Evolutionary conservation across 2,797 vertebrate genomes (phyloP), one percentile per base, ranked within the genome.

Genomic region (Diceros bicornis): DNA sequence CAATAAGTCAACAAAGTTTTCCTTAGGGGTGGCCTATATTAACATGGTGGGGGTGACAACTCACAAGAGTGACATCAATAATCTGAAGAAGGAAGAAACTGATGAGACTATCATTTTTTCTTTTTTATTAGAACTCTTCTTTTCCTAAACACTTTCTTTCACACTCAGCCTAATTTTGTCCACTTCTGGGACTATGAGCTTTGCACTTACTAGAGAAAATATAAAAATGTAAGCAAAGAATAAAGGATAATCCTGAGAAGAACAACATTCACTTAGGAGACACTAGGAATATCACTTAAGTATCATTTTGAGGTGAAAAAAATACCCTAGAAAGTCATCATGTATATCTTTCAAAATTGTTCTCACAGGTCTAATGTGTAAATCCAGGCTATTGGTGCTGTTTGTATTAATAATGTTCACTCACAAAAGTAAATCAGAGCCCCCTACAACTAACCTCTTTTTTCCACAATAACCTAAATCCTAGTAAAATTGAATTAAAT

Each of bases 61-160:
- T 77, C 47, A 93, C 2, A 61, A 85, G 27, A 91, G 12, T 86
- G 79, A 57, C 16, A 21, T 50, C 44, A 37, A 84, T 74, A 62
- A 64, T 41, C 77, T 87, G 25, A 97, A 93, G 44, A 69, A 91
- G 29, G 34, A 75, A 72, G 20, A 83, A 97, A 68, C 2, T 71
- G 13, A 52, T 34, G 47, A 61, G 12, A 62, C 8, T 32, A 66
- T 47, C 7, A 75, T 41, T 77, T 83, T 57, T 83, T 57, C 21
- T 61, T 86, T 96, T 85, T 85, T 86, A 86, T 77, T 78, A 74
- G 17, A 82, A 55, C 71, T 93, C 64, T 89, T 94, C 68, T 82
- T 96, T 74, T 91, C 47, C 64, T 62, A 41, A 91, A 88, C 29
- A 71, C 7, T 81, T 95, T 79, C 61, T 92, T 91, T 93, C 37